Percentiles rank a stretch among this genome's conserved stretches.
Conservation (phyloP, 2,797 vertebrate genomes). For the Melanitta fusca region DNA sequence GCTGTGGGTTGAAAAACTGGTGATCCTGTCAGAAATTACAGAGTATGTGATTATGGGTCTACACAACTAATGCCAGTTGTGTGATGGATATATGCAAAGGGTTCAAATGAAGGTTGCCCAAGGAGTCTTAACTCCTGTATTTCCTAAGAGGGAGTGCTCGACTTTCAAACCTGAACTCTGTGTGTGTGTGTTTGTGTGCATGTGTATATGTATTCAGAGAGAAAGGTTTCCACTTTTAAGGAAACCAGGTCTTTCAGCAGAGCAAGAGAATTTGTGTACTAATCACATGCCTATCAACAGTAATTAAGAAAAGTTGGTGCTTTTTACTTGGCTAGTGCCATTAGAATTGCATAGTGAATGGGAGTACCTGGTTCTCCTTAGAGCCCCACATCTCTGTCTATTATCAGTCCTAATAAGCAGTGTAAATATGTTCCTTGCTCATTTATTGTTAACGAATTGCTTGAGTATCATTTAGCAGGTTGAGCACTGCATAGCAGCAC, state of each 20-base stretch:
- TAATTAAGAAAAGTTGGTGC: constrained; percentile 11
- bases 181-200: accelerated
- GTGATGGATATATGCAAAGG: not conserved
- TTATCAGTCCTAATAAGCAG: not conserved
- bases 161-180: not conserved
- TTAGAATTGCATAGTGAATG: not conserved
- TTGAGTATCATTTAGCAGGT: not conserved
- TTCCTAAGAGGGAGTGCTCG: not conserved
- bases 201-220: not conserved
- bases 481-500: not conserved
- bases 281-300: not conserved
- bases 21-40: not conserved
- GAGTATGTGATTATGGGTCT: not conserved
- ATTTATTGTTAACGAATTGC: constrained; percentile 36
- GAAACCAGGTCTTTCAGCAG: not conserved
- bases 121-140: not conserved
- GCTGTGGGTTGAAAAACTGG: not conserved
- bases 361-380: constrained; percentile 6
- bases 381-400: not conserved
- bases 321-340: not conserved
- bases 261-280: not conserved
- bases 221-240: not conserved
- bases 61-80: not conserved
- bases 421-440: constrained; percentile 32
- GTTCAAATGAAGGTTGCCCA: not conserved